Evolutionary conservation across 2,113 vertebrate genomes (phyloP), one percentile per base, ranked within the genome.

Genomic region (Brachypodius melanocephalos): DNA sequence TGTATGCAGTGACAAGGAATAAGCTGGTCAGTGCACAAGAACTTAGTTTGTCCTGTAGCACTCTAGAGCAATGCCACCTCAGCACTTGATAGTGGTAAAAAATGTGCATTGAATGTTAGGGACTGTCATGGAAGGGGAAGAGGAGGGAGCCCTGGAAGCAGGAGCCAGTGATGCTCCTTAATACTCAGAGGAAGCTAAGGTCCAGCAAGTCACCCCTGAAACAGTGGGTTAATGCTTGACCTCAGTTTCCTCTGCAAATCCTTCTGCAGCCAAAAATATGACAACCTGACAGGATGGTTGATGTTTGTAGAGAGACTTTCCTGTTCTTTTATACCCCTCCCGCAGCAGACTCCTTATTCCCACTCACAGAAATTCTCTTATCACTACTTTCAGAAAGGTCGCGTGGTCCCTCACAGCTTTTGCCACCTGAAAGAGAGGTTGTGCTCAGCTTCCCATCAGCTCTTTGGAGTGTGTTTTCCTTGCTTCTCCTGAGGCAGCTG

Each of bases 301-400:
- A 12, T 32, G 13, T 20, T 25, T 18, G 18, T 5, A 28, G 62
- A 45, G 49, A 76, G 13, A 57, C 18, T 19, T 21, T 40, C 28
- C 45, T 42, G 18, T n/a, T 9, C 22, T 46, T 15, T 7, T 14
- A 38, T 19, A 51, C 26, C 28, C 21, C 36, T 19, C 13, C 8
- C 12, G n/a, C 58, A 20, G 38, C 57, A 82, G 38, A 45, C 32
- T 32, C 65, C 29, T 1, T 72, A 67, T 58, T 83, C 22, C 46
- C 52, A 83, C 87, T 96, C 74, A 93, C 65, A 82, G 71, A 71
- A 97, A 78, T 61, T 89, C 78, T 74, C 54, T 59, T 51, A 93
- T 68, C 14, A 54, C 22, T 45, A 72, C 90, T 86, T 97, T 90
- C 40, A 95, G 72, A 52, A 95, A 83, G 36, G 32, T 80, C 12